Percentiles rank a stretch among this genome's conserved stretches.
Conservation (phyloP, 2,888 invertebrate species). For the Carcina quercana region DNA sequence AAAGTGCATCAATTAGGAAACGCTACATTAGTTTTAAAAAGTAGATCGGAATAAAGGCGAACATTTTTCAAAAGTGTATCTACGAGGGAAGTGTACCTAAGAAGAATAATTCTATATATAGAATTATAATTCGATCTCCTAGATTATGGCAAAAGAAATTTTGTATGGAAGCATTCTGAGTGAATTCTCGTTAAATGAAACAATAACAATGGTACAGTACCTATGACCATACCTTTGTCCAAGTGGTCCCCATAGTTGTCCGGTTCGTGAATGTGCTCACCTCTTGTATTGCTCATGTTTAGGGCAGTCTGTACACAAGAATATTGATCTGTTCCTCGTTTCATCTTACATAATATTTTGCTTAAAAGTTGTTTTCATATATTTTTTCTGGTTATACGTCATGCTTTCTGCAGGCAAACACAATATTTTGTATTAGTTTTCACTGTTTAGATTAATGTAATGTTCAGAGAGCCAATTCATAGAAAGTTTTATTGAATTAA, state of each 20-base stretch:
- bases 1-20: too few relatives aligned
- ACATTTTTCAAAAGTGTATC: too few relatives aligned
- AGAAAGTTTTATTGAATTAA: conserved; percentile 17
- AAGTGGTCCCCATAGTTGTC: conserved; percentile 27
- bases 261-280: conserved; percentile 28
- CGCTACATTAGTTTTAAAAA: too few relatives aligned
- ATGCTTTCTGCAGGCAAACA: conserved; percentile 62
- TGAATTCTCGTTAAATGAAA: too few relatives aligned
- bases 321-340: conserved; percentile 47
- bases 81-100: too few relatives aligned
- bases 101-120: too few relatives aligned
- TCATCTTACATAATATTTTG: conserved; percentile 43
- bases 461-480: conserved; percentile 47
- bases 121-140: too few relatives aligned
- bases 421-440: conserved; percentile 32
- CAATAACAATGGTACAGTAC: background rate
- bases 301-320: conserved; percentile 55
- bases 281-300: conserved; percentile 35
- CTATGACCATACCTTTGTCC: conserved; percentile 33
- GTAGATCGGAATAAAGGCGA: too few relatives aligned
- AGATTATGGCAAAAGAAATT: too few relatives aligned
- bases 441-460: conserved; percentile 16
- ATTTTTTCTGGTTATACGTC: conserved; percentile 34
- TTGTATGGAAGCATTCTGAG: too few relatives aligned
- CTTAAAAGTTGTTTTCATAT: too few relatives aligned